A percentile compares a stretch with the other conserved stretches of the same genome.
Evolutionary conservation across 2,113 vertebrate genomes (phyloP).

Genomic region (Pantherophis guttatus): DNA sequence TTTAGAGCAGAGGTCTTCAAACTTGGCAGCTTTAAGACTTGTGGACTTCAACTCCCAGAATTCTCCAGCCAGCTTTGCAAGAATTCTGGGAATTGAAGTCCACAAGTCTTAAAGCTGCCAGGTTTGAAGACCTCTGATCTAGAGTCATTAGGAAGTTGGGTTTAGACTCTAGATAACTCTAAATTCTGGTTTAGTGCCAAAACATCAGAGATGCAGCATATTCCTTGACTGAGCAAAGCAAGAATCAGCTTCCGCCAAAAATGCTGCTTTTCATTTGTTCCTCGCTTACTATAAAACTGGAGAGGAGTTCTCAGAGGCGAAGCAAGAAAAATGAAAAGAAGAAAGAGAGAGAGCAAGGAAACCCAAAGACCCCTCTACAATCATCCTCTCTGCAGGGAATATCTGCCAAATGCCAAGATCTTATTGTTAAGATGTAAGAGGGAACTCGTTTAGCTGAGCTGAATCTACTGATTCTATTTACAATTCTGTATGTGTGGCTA

Average conservation of each 20-base stretch:
- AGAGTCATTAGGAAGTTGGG: background rate
- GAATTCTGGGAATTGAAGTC: too few relatives aligned
- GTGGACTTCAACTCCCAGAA: too few relatives aligned
- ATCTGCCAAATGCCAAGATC: background rate
- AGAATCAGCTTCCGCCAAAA: background rate
- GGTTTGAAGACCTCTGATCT: background rate
- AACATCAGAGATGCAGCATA: background rate
- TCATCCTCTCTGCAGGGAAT: background rate
- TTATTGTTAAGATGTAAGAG: background rate
- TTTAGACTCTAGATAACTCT: background rate
- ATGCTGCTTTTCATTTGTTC: background rate
- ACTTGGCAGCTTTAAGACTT: too few relatives aligned
- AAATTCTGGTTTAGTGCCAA: background rate
- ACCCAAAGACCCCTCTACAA: background rate
- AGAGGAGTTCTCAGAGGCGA: background rate
- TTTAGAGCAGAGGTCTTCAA: too few relatives aligned
- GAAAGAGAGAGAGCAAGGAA: background rate
- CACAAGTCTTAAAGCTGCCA: too few relatives aligned
- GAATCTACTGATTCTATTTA: background rate
- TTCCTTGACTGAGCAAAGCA: background rate
- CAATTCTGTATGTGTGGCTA: background rate
- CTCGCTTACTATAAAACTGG: background rate
- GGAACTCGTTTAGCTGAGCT: background rate
- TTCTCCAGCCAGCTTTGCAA: too few relatives aligned
- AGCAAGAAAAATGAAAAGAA: background rate